These are phyloP conservation scores for Phymatocera aterrima DNA, from an alignment of 2,888 invertebrate species.

Conservation along the genomic window DNA sequence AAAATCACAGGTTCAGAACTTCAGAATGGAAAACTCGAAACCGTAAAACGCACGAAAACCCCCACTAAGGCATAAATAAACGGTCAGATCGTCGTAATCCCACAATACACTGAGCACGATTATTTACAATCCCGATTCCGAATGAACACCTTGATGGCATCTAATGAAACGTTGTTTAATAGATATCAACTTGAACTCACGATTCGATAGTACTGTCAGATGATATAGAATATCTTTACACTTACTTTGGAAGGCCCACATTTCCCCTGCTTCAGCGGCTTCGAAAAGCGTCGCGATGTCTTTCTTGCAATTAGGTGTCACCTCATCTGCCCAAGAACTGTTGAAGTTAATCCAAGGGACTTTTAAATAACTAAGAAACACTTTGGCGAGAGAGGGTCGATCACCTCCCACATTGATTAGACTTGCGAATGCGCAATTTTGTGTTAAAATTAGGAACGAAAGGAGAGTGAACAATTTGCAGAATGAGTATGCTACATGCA, in stretches of 20 bases:
- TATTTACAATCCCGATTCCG: no score
- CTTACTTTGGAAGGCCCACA: slow-evolving; percentile 33
- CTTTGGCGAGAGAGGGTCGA: background rate
- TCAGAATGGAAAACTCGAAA: no score
- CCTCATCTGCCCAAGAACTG: background rate
- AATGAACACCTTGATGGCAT: no score
- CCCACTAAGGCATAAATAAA: no score
- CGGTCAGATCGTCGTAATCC: no score
- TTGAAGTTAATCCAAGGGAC: background rate
- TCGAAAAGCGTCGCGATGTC: background rate
- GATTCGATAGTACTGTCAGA: background rate
- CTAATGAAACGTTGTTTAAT: no score
- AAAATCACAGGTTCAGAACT: no score
- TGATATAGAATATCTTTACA: background rate
- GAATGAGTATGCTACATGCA: background rate
- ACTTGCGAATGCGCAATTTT: background rate
- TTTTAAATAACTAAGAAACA: background rate
- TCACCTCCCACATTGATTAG: background rate
- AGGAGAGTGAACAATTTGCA: background rate
- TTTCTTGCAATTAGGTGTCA: background rate
- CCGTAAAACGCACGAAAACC: no score
- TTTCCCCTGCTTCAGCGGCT: background rate
- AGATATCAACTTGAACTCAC: no score
- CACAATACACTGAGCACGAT: no score
- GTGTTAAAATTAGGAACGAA: background rate